Conservation (phyloP, 2,113 vertebrate species). For the Clarias gariepinus region DNA sequence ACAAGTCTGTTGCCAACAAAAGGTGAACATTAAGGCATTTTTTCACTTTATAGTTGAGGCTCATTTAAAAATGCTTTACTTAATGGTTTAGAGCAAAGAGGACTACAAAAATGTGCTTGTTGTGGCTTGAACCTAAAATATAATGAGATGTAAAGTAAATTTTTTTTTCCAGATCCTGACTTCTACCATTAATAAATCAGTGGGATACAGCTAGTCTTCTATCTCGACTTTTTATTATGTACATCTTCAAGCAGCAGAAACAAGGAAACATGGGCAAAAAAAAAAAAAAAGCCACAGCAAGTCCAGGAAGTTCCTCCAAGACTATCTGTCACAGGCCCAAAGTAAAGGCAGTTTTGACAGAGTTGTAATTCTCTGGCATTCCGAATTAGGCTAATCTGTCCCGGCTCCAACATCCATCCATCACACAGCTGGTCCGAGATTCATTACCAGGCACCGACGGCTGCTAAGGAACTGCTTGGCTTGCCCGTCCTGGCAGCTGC, state of each 20-base stretch:
- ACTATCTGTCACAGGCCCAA: slow-evolving; percentile 8
- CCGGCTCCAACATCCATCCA: slow-evolving; percentile 35
- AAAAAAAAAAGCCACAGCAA: neutral
- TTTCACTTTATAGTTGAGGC: neutral
- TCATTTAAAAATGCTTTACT: neutral
- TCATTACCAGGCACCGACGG: slow-evolving; percentile 42
- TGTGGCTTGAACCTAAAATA: neutral
- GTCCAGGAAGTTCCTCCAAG: neutral
- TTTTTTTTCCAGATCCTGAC: neutral
- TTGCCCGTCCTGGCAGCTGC: slow-evolving; percentile 36
- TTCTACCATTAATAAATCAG: neutral
- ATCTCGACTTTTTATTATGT: neutral
- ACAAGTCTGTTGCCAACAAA: neutral
- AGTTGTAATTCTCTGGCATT: slow-evolving; percentile 36
- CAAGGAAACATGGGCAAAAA: neutral
- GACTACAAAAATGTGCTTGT: neutral
- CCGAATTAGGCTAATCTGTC: slow-evolving; percentile 42
- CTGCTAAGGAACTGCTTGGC: slow-evolving; percentile 18
- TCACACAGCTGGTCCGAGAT: slow-evolving; percentile 45
- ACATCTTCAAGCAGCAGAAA: neutral
- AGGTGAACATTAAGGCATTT: neutral
- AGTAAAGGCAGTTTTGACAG: slow-evolving; percentile 29
- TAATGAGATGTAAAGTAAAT: neutral
- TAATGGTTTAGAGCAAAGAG: neutral
- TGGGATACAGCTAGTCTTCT: neutral